Percentiles rank a stretch among this genome's conserved stretches.
These are phyloP conservation scores for Cataglyphis rosenhaueri DNA, from an alignment of 2,888 invertebrate species.

Conservation along the genomic window DNA sequence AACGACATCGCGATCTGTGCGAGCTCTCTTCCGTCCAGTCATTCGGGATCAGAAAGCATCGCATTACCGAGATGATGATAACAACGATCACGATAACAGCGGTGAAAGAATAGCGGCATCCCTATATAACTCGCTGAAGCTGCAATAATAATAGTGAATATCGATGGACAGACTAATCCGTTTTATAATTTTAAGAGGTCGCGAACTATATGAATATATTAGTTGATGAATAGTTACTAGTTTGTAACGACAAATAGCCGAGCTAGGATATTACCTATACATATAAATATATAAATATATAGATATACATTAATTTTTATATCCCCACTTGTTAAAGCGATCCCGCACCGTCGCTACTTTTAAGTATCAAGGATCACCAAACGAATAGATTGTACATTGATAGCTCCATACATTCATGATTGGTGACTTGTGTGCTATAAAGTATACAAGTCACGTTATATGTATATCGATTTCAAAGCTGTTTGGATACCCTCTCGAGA, in stretches of 20 bases:
- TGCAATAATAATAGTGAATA: constrained; percentile 80
- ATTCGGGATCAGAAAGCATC: constrained; percentile 72
- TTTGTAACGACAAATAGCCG: constrained; percentile 81
- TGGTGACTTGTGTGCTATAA: constrained; percentile 26
- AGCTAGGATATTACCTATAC: constrained; percentile 78
- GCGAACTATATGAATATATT: constrained; percentile 80
- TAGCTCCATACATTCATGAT: constrained; percentile 28
- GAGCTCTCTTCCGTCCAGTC: constrained; percentile 79
- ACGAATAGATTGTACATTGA: constrained; percentile 50
- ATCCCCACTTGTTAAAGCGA: constrained; percentile 80
- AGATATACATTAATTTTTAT: constrained; percentile 81
- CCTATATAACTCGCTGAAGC: constrained; percentile 74
- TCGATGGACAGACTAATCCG: constrained; percentile 80
- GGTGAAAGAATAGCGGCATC: constrained; percentile 36
- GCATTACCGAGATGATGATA: constrained; percentile 61
- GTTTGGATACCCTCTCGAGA: constrained; percentile 15
- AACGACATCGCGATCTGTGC: constrained; percentile 73
- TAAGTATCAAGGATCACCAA: constrained; percentile 65
- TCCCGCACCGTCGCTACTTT: constrained; percentile 67
- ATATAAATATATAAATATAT: constrained; percentile 73
- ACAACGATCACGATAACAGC: constrained; percentile 67
- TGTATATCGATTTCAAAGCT: constrained; percentile 18
- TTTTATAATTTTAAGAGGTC: constrained; percentile 81
- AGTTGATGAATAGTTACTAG: constrained; percentile 81
- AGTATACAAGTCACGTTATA: neutral